phyloP scores from a whole-genome alignment of 53 echinoderm and acorn worm species.

The Astropecten irregularis region DNA sequence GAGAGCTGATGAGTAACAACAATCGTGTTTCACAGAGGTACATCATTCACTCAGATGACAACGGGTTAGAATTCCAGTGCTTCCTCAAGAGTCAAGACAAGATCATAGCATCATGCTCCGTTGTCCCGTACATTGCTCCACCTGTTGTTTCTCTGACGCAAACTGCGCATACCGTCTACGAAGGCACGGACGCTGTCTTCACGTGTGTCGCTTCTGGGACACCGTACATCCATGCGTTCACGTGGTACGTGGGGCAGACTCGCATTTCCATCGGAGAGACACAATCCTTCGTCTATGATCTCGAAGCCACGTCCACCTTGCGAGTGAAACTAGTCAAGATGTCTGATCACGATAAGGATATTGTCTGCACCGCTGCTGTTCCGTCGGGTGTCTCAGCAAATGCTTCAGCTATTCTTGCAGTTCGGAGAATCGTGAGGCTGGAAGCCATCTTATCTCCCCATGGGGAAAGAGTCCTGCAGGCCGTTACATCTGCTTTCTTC shows the following conservation, averaged over 20 bases:
- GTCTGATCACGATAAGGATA: neutral
- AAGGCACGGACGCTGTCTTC: conserved; percentile 29
- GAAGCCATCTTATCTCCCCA: neutral
- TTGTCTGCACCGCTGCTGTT: conserved; percentile 9
- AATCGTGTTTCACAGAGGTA: neutral
- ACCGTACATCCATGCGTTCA: conserved; percentile 10
- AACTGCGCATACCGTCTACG: neutral
- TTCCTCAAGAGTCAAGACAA: neutral
- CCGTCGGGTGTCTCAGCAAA: conserved; percentile 9
- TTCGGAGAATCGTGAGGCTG: neutral
- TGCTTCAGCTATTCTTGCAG: neutral
- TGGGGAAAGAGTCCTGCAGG: neutral
- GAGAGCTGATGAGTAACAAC: too few relatives aligned
- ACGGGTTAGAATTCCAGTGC: conserved; percentile 1
- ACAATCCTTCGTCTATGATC: neutral
- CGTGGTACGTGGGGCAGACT: conserved; percentile 15
- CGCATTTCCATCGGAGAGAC: neutral
- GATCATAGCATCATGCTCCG: neutral
- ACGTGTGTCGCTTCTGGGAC: conserved; percentile 19
- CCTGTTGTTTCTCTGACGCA: neutral
- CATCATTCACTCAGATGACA: neutral
- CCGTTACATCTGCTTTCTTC: neutral
- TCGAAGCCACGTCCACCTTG: neutral
- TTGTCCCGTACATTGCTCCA: neutral
- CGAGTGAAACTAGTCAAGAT: neutral